phyloP scores from a whole-genome alignment of 2,888 invertebrate genomes.

The Zeuzera pyrina region DNA sequence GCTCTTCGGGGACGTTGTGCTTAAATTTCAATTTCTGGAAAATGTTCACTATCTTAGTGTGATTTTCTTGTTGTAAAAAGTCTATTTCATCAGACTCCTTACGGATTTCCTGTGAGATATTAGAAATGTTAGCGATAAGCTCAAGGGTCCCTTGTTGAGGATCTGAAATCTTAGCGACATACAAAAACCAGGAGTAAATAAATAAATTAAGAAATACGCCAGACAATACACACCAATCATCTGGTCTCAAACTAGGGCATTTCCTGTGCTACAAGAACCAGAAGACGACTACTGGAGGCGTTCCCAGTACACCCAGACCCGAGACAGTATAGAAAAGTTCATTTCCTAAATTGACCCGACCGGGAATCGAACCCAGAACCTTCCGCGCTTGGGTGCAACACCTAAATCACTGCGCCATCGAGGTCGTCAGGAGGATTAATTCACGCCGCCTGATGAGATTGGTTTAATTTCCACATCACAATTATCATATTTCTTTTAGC shows the following conservation, averaged over 20 bases:
- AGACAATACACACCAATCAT: no score
- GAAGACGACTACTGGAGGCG: no score
- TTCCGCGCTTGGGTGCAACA: no score
- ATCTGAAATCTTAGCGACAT: conserved; percentile 15
- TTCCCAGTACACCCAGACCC: no score
- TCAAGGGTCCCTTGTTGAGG: conserved; percentile 18
- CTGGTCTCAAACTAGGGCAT: no score
- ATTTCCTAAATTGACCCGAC: no score
- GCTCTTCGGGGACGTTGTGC: conserved; percentile 21
- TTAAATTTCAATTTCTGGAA: conserved; percentile 30
- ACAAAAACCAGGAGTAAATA: conserved; percentile 26
- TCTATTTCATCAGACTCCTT: conserved; percentile 14
- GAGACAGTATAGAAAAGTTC: no score
- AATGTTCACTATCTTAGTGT: conserved; percentile 12
- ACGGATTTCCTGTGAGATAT: conserved; percentile 29
- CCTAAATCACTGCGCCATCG: no score
- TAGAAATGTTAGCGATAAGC: conserved; percentile 38
- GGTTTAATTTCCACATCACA: conserved; percentile 18
- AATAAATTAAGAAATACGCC: no score
- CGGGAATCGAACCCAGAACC: no score
- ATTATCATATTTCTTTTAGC: conserved; percentile 21
- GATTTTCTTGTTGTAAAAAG: conserved; percentile 6
- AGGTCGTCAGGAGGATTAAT: no score
- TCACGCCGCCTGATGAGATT: conserved; percentile 26
- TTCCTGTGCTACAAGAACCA: no score